Conservation (phyloP, 2,797 vertebrate species). For the Danio kyathit region DNA sequence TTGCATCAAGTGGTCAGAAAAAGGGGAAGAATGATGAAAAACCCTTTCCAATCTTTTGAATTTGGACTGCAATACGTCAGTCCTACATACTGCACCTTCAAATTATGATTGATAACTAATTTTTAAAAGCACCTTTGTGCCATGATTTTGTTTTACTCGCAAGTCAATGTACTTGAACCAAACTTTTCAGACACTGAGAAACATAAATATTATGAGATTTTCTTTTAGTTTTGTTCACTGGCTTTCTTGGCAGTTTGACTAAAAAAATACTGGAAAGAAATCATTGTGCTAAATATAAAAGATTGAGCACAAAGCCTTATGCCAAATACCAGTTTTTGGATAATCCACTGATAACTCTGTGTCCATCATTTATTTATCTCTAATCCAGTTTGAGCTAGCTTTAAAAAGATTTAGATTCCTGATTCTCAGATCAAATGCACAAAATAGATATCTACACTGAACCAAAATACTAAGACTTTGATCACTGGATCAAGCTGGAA, state of each 20-base stretch:
- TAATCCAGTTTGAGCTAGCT: constrained; percentile 28
- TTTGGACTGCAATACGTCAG: no score
- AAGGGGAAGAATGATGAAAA: no score
- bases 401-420: constrained; percentile 53
- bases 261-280: background rate
- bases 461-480: constrained; percentile 36
- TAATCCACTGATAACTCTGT: constrained; percentile 39
- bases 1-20: no score
- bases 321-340: background rate
- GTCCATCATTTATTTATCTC: constrained; percentile 7
- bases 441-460: background rate
- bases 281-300: background rate
- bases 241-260: background rate
- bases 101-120: no score
- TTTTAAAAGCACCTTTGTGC: no score
- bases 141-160: no score
- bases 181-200: no score
- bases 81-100: no score
- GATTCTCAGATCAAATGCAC: constrained; percentile 30
- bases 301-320: background rate
- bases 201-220: no score
- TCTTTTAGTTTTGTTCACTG: background rate
- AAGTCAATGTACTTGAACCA: no score
- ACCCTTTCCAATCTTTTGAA: no score
- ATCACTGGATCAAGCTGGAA: constrained; percentile 24